These are phyloP conservation scores for Ispidina picta DNA, from an alignment of 2,797 vertebrate species.

Conservation along the genomic window DNA sequence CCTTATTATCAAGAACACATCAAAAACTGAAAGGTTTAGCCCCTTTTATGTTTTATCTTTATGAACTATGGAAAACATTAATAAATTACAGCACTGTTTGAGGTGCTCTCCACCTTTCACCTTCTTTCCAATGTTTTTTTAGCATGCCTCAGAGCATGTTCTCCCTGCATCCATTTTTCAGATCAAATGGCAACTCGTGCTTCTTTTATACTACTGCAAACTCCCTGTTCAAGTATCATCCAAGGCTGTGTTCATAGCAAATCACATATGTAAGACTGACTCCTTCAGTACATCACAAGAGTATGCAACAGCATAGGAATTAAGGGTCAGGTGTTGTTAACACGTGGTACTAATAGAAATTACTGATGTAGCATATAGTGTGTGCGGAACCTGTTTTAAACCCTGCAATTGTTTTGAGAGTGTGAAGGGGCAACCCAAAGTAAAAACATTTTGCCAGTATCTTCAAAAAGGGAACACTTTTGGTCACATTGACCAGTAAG, in stretches of 20 bases:
- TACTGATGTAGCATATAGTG: neutral
- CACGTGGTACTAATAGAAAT: neutral
- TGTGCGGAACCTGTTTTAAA: neutral
- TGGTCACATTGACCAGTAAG: neutral
- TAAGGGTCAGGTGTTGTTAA: neutral
- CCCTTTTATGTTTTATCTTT: neutral
- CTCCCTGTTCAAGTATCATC: neutral
- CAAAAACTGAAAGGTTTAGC: neutral
- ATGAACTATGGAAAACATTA: neutral
- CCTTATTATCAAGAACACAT: neutral
- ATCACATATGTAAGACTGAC: neutral
- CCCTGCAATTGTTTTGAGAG: neutral
- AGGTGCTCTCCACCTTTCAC: fast-evolving
- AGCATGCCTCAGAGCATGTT: neutral
- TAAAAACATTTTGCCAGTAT: neutral
- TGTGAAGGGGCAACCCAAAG: neutral
- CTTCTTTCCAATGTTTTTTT: neutral
- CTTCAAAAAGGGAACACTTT: neutral
- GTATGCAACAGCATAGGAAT: neutral
- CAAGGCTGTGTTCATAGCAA: neutral
- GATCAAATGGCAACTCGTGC: neutral
- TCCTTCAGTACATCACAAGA: neutral
- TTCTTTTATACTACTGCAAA: neutral
- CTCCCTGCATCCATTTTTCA: neutral
- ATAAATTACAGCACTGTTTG: neutral